A percentile compares a stretch with the other conserved stretches of the same genome.
These are phyloP conservation scores for Chaetodon trifasciatus DNA, from an alignment of 2,797 vertebrate genomes.

Conservation along the genomic window DNA sequence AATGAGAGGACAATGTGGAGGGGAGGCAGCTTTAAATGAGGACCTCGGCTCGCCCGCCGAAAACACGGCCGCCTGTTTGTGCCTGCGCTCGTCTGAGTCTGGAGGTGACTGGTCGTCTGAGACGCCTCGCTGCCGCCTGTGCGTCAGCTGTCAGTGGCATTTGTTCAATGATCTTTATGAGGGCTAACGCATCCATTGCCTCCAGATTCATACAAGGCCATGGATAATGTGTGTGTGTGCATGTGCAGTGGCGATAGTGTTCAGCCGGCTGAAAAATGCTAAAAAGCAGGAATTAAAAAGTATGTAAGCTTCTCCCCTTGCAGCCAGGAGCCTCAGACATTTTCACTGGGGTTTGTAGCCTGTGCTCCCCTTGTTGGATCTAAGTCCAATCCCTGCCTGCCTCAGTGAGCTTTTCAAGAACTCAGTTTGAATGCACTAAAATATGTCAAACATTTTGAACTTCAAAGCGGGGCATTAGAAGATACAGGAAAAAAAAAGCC, in stretches of 20 bases:
- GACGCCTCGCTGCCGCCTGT: conserved; percentile 31
- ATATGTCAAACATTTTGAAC: conserved; percentile 68
- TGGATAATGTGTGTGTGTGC: conserved; percentile 28
- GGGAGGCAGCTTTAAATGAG: conserved; percentile 55
- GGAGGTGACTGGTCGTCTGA: conserved; percentile 41
- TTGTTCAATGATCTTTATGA: conserved; percentile 43
- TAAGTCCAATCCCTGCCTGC: conserved; percentile 44
- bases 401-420: conserved; percentile 58
- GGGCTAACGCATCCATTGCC: conserved; percentile 37
- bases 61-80: conserved; percentile 52
- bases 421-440: conserved; percentile 50
- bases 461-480: conserved; percentile 68
- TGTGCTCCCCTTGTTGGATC: conserved; percentile 27
- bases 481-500: conserved; percentile 8
- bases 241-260: conserved; percentile 20
- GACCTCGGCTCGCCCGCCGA: conserved; percentile 50
- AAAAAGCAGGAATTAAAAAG: conserved; percentile 46
- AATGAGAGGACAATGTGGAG: conserved; percentile 49
- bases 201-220: conserved; percentile 27
- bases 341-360: conserved; percentile 32
- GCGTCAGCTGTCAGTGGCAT: conserved; percentile 42
- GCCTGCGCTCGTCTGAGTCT: conserved; percentile 53
- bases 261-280: conserved; percentile 33
- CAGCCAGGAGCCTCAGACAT: conserved; percentile 34
- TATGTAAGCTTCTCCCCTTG: conserved; percentile 29